These are phyloP conservation scores for Tympanoctomys barrerae DNA, from an alignment of 2,797 vertebrate species.

Conservation along the genomic window DNA sequence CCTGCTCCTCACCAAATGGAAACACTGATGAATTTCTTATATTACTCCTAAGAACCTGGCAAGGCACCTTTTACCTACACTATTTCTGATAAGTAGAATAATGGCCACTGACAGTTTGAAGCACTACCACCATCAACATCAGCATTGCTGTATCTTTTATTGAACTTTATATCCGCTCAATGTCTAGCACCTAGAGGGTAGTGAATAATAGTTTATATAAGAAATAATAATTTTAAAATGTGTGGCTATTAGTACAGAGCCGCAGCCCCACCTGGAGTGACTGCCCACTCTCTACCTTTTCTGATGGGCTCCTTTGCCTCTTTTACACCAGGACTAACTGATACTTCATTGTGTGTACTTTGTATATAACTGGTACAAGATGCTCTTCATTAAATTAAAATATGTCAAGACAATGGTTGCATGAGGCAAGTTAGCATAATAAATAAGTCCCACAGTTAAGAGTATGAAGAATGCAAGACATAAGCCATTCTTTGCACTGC, in stretches of 20 bases:
- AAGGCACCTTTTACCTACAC: background rate
- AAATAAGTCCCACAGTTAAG: background rate
- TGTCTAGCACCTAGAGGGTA: background rate
- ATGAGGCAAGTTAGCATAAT: slow-evolving; percentile 28
- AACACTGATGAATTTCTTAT: background rate
- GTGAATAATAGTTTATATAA: background rate
- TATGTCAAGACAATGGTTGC: background rate
- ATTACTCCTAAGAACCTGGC: background rate
- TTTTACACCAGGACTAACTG: background rate
- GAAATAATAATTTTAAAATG: background rate
- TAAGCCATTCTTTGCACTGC: background rate
- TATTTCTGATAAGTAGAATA: background rate
- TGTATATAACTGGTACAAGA: background rate
- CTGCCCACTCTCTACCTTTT: background rate
- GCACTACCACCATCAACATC: background rate
- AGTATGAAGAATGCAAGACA: slow-evolving; percentile 51
- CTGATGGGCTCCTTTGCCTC: background rate
- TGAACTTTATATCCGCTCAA: background rate
- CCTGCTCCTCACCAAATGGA: background rate
- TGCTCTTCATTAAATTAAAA: slow-evolving; percentile 16
- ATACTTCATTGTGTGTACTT: background rate
- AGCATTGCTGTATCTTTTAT: background rate
- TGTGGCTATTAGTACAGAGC: background rate
- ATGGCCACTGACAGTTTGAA: background rate
- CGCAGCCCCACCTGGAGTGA: background rate